Conservation (phyloP, 2,797 vertebrate species). For the Neosilurus mollespiculum region DNA sequence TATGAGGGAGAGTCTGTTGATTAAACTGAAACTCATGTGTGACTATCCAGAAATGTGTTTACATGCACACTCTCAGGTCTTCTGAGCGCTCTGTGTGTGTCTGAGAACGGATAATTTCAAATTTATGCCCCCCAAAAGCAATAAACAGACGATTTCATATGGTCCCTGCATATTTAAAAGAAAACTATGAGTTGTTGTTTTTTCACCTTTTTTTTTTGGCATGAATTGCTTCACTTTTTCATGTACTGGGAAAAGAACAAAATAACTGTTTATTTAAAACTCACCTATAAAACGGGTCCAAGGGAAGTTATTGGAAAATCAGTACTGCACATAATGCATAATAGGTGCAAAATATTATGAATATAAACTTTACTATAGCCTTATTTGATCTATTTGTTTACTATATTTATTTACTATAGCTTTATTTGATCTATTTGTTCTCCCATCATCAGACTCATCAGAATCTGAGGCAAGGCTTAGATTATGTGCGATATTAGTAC, state of each 20-base stretch:
- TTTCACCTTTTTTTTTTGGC: neutral
- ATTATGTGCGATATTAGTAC: too few relatives aligned
- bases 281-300: neutral
- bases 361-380: too few relatives aligned
- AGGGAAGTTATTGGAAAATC: neutral
- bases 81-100: neutral
- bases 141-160: neutral
- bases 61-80: conserved; percentile 31
- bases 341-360: too few relatives aligned
- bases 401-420: too few relatives aligned
- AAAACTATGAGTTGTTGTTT: neutral
- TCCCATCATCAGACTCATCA: too few relatives aligned
- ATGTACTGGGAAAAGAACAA: neutral
- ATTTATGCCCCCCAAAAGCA: neutral
- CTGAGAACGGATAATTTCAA: neutral
- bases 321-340: neutral
- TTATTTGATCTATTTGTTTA: too few relatives aligned
- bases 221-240: neutral
- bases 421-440: too few relatives aligned
- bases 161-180: neutral
- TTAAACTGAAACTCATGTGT: conserved; percentile 16
- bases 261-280: neutral
- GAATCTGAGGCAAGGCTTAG: too few relatives aligned
- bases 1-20: conserved; percentile 14
- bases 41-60: conserved; percentile 36